These are phyloP conservation scores for Dryomyza anilis DNA, from an alignment of 2,888 invertebrate species.

Conservation along the genomic window DNA sequence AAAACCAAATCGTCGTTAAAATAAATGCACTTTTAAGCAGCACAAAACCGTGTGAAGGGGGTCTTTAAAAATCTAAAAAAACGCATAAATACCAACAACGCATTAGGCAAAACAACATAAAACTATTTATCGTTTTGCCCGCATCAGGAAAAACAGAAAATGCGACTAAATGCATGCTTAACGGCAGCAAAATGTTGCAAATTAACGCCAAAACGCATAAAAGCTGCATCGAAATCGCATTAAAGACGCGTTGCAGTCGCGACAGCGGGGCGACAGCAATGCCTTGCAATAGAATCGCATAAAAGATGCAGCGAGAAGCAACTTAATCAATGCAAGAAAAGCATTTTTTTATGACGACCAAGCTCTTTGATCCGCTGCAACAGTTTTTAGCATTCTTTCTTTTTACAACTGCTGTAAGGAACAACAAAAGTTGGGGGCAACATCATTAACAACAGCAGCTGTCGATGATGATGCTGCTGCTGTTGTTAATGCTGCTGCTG, in stretches of 20 bases:
- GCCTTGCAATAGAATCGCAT: too few species aligned
- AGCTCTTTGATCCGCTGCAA: slow-evolving; percentile 5
- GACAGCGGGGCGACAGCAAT: too few species aligned
- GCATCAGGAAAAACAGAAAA: slow-evolving; percentile 6
- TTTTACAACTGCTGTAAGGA: too few species aligned
- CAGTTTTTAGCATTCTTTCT: too few species aligned
- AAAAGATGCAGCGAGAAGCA: too few species aligned
- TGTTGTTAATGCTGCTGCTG: background rate
- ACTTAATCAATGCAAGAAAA: slow-evolving; percentile 18
- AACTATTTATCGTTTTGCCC: background rate
- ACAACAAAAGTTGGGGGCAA: too few species aligned
- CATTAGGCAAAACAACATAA: background rate
- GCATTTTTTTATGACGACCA: background rate
- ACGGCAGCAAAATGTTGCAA: slow-evolving; percentile 47
- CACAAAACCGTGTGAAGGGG: too few species aligned
- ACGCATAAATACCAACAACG: background rate
- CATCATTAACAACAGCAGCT: background rate
- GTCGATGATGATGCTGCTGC: background rate
- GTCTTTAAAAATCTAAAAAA: background rate
- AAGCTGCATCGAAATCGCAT: too few species aligned
- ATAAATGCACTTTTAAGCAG: slow-evolving; percentile 9
- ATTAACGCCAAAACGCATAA: slow-evolving; percentile 46
- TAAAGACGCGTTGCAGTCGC: too few species aligned
- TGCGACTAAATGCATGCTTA: slow-evolving; percentile 16
- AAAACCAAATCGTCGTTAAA: slow-evolving; percentile 21